Evolutionary conservation across 2,888 invertebrate species (phyloP).

Genomic region (Abrostola triplasia): DNA sequence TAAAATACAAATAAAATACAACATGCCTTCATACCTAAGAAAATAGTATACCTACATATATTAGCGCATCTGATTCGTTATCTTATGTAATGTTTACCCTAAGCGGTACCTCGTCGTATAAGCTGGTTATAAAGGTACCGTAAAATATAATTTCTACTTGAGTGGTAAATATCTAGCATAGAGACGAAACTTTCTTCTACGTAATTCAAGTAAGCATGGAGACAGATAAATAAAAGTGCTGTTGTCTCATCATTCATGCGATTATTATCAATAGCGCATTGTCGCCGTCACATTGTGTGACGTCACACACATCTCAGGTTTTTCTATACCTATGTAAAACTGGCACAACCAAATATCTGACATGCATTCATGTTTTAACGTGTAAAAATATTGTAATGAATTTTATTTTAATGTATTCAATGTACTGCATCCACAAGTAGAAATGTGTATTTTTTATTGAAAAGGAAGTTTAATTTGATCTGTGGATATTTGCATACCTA

Average conservation of each 20-base stretch:
- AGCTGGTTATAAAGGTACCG: no score
- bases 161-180: not conserved
- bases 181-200: conserved; percentile 1
- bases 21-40: conserved; percentile 1
- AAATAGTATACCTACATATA: not conserved
- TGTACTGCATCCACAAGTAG: no score
- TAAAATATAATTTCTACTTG: conserved; percentile 11
- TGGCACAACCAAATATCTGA: no score
- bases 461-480: no score
- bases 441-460: no score
- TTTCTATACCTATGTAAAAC: conserved; percentile 19
- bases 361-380: no score
- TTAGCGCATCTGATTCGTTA: no score
- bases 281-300: conserved; percentile 41
- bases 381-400: no score
- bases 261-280: conserved; percentile 43
- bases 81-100: no score
- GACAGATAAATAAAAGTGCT: not conserved
- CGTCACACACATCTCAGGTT: conserved; percentile 15
- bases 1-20: conserved; percentile 7
- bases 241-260: conserved; percentile 29
- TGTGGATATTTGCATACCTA: no score
- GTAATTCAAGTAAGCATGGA: not conserved
- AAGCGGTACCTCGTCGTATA: no score
- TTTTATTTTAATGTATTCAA: no score